phyloP scores from a whole-genome alignment of 2,113 vertebrate genomes.

The Casuarius casuarius region DNA sequence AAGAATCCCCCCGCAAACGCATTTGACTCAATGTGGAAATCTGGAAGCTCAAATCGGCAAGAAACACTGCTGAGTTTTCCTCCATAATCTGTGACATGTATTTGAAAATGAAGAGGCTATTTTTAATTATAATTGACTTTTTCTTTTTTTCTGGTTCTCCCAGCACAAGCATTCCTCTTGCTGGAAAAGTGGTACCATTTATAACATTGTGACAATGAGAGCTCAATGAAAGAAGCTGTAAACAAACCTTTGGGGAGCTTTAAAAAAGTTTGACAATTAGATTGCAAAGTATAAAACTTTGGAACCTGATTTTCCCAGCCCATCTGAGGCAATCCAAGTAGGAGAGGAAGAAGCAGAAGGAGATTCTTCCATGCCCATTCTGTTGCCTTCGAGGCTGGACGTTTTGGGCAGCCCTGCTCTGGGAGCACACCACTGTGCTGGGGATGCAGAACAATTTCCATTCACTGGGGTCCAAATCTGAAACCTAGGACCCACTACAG shows the following conservation, averaged over 20 bases:
- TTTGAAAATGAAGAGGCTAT: conserved; percentile 9
- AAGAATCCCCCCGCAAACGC: not conserved
- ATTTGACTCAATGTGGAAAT: not conserved
- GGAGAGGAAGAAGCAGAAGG: not conserved
- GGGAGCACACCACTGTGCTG: not conserved
- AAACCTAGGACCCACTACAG: not conserved
- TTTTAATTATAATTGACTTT: conserved; percentile 34
- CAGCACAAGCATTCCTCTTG: not conserved
- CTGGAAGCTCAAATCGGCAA: conserved; percentile 8
- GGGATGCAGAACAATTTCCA: not conserved
- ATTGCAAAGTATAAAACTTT: not conserved
- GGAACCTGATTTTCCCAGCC: not conserved
- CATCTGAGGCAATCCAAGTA: not conserved
- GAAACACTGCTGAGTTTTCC: not conserved
- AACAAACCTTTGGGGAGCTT: not conserved
- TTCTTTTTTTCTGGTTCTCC: not conserved
- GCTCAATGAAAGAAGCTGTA: not conserved
- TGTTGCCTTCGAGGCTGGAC: accelerated
- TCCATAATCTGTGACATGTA: not conserved
- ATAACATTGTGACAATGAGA: not conserved
- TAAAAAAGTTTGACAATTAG: not conserved
- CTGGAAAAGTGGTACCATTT: not conserved
- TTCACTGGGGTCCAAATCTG: not conserved
- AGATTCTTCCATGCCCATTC: not conserved
- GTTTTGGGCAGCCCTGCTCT: not conserved